Conservation (phyloP, 2,888 invertebrate genomes). For the Cataglyphis altisquamis region DNA sequence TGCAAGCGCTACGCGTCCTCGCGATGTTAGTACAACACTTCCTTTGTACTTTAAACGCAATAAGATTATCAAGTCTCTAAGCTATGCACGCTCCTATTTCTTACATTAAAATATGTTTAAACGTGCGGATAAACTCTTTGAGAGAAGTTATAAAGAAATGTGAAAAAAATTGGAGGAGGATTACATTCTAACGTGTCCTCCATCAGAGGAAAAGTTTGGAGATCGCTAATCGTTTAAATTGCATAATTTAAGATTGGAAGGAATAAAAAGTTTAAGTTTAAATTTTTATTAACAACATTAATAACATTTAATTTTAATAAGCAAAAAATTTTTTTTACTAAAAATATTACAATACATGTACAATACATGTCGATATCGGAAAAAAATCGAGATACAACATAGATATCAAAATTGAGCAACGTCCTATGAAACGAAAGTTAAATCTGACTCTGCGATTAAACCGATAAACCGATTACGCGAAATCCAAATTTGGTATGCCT, state of each 20-base stretch:
- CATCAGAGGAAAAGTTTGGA: background rate
- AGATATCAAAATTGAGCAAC: slow-evolving; percentile 19
- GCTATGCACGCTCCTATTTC: background rate
- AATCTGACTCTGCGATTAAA: slow-evolving; percentile 46
- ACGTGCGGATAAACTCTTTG: background rate
- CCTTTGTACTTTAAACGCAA: slow-evolving; percentile 39
- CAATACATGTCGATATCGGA: background rate
- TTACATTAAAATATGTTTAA: background rate
- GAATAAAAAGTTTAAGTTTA: background rate
- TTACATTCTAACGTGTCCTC: background rate
- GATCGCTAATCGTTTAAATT: background rate
- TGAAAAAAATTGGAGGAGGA: background rate
- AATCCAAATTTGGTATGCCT: slow-evolving; percentile 43
- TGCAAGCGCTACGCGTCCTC: background rate
- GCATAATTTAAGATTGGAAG: background rate
- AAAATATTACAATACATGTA: background rate
- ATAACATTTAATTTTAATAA: background rate
- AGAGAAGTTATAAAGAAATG: background rate
- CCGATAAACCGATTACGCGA: slow-evolving; percentile 47
- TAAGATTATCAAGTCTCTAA: slow-evolving; percentile 24
- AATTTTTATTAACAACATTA: background rate
- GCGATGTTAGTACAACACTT: slow-evolving; percentile 23
- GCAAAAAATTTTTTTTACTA: background rate
- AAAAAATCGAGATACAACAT: background rate
- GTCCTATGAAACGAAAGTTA: slow-evolving; percentile 14